Evolutionary conservation across 2,113 vertebrate genomes (phyloP).

Genomic region (Lonchura striata): DNA sequence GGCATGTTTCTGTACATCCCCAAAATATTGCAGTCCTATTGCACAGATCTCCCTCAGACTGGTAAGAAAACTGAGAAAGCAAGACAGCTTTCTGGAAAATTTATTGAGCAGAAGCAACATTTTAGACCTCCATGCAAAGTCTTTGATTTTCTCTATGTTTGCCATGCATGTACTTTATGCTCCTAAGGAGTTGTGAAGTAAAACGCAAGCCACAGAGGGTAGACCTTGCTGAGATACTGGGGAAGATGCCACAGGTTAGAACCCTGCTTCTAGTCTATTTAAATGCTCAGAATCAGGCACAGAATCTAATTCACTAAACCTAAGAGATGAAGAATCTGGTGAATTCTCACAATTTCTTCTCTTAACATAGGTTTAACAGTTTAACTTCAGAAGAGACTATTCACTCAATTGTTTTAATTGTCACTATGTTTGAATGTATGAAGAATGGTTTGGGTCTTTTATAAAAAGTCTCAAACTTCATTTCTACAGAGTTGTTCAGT

Average conservation of each 20-base stretch:
- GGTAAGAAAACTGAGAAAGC: not conserved
- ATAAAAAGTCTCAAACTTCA: not conserved
- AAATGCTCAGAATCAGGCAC: not conserved
- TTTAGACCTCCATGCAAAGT: not conserved
- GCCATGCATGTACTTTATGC: not conserved
- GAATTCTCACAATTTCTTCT: not conserved
- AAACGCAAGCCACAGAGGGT: not conserved
- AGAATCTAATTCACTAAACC: not conserved
- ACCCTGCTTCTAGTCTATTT: not conserved
- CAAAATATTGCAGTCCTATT: not conserved
- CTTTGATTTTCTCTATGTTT: not conserved
- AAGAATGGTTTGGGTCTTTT: not conserved
- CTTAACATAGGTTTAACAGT: not conserved
- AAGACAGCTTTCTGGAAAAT: not conserved
- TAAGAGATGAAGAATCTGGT: not conserved
- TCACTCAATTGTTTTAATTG: not conserved
- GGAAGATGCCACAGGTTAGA: not conserved
- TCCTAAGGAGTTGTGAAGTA: not conserved
- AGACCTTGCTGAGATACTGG: not conserved
- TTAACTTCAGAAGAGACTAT: not conserved
- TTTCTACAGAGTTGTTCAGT: not conserved
- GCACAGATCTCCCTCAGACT: not conserved
- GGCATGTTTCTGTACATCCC: not conserved
- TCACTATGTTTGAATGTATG: not conserved
- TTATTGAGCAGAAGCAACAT: not conserved